These are phyloP conservation scores for Marmota flaviventris DNA, from an alignment of 2,113 vertebrate genomes.

Conservation along the genomic window DNA sequence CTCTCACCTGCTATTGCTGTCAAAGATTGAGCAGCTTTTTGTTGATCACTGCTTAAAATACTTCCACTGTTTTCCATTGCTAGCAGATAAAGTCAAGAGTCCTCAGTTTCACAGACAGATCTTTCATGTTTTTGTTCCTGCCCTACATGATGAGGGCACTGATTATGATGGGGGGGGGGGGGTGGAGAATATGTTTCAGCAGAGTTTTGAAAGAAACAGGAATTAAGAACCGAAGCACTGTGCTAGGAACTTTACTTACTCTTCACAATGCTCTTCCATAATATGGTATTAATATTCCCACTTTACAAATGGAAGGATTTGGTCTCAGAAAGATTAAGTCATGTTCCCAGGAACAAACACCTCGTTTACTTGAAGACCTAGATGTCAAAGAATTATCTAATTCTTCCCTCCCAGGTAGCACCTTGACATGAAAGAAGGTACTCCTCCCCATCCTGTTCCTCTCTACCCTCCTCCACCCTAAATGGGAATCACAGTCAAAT, in stretches of 20 bases:
- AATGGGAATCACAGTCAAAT: neutral
- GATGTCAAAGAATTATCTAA: neutral
- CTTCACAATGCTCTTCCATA: neutral
- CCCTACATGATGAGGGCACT: too few species aligned
- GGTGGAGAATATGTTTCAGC: neutral
- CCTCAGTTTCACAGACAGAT: neutral
- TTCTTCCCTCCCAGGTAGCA: neutral
- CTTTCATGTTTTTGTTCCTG: neutral
- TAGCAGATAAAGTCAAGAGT: neutral
- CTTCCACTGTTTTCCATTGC: neutral
- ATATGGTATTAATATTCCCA: neutral
- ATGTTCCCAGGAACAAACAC: neutral
- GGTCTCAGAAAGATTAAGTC: neutral
- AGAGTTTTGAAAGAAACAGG: neutral
- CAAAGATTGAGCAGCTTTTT: neutral
- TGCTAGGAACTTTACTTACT: neutral
- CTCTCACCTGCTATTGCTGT: neutral
- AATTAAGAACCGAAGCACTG: neutral
- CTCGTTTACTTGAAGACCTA: neutral
- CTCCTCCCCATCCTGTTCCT: accelerated
- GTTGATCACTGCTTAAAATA: neutral
- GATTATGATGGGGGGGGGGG: neutral
- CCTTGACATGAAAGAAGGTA: neutral
- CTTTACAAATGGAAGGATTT: neutral
- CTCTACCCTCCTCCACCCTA: neutral